phyloP scores from a whole-genome alignment of 1,140 invertebrate genomes.

The Diabrotica undecimpunctata region DNA sequence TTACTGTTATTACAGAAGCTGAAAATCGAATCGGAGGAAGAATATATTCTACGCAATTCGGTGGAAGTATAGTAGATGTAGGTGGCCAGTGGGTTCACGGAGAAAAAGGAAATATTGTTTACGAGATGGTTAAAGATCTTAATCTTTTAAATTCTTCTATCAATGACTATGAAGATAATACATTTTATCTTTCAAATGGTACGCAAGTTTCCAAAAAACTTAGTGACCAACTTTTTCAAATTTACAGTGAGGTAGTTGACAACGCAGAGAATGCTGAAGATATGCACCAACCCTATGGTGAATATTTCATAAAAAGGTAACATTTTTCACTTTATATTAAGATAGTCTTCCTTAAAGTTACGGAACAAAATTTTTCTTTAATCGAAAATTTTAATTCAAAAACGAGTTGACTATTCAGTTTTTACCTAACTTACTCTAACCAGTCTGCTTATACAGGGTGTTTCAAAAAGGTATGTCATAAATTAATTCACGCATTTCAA shows the following conservation, averaged over 20 bases:
- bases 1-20: slow-evolving; percentile 57
- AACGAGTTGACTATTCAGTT: no score
- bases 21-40: slow-evolving; percentile 68
- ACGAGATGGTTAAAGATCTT: slow-evolving; percentile 57
- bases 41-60: slow-evolving; percentile 59
- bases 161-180: slow-evolving; percentile 23
- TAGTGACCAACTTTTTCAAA: slow-evolving; percentile 39
- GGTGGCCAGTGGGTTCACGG: slow-evolving; percentile 69
- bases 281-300: slow-evolving; percentile 7
- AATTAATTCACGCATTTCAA: no score
- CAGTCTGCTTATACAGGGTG: no score
- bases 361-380: no score
- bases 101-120: slow-evolving; percentile 66
- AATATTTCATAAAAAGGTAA: slow-evolving; percentile 28
- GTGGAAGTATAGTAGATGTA: slow-evolving; percentile 65
- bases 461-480: no score
- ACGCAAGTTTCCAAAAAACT: slow-evolving; percentile 48
- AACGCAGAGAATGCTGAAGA: slow-evolving; percentile 23
- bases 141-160: slow-evolving; percentile 50
- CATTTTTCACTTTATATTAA: not conserved
- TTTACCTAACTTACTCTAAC: no score
- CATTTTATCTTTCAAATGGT: slow-evolving; percentile 37
- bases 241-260: slow-evolving; percentile 26
- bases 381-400: no score
- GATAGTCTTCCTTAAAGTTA: no score